Conservation (phyloP, 2,797 vertebrate genomes). For the Spinibarbus caldwelli region DNA sequence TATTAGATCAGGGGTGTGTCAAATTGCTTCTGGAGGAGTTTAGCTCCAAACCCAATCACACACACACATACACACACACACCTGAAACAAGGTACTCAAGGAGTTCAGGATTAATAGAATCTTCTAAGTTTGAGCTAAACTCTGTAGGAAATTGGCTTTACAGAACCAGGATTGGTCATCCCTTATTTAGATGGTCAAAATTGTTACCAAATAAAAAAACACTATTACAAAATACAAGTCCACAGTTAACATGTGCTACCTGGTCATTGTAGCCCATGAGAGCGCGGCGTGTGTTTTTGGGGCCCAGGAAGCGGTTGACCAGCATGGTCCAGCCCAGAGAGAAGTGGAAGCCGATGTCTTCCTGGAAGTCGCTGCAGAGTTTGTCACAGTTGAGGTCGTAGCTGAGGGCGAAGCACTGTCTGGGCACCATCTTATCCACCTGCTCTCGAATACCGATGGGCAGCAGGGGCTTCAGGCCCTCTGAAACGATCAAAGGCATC, state of each 20-base stretch:
- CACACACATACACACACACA: too few species aligned
- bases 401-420: slow-evolving; percentile 91
- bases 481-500: slow-evolving; percentile 66
- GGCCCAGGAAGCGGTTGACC: slow-evolving; percentile 94
- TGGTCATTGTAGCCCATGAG: slow-evolving; percentile 94
- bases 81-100: background rate
- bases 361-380: slow-evolving; percentile 96
- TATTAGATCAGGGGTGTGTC: background rate
- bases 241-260: slow-evolving; percentile 70
- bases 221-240: background rate
- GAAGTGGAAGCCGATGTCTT: slow-evolving; percentile 96
- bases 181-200: too few species aligned
- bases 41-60: background rate
- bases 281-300: slow-evolving; percentile 90
- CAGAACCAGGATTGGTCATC: too few species aligned
- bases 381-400: slow-evolving; percentile 98
- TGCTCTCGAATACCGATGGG: slow-evolving; percentile 82
- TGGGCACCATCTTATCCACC: slow-evolving; percentile 86
- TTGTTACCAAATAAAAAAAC: too few species aligned
- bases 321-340: slow-evolving; percentile 98
- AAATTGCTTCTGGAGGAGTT: too few species aligned
- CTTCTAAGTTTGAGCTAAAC: background rate
- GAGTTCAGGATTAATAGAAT: background rate
- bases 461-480: slow-evolving; percentile 92
- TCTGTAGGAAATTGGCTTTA: background rate